Evolutionary conservation across 2,888 invertebrate species (phyloP).

Genomic region (Prenolepis imparis): DNA sequence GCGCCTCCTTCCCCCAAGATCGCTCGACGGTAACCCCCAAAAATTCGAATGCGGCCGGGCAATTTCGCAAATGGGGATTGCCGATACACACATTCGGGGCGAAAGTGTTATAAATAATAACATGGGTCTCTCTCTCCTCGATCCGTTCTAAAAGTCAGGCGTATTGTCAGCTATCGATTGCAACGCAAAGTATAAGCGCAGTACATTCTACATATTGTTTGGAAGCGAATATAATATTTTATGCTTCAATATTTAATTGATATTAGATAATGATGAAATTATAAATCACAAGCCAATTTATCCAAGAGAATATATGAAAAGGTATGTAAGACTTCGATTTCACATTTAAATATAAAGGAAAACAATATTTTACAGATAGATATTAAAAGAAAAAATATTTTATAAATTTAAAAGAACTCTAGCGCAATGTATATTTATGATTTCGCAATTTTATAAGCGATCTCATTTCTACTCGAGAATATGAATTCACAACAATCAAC

Average conservation of each 20-base stretch:
- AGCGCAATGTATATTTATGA: not conserved
- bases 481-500: conserved; percentile 35
- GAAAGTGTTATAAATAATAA: conserved; percentile 49
- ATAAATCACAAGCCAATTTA: not conserved
- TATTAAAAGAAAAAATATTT: not conserved
- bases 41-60: conserved; percentile 59
- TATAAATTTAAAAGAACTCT: not conserved
- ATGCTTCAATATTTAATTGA: not conserved
- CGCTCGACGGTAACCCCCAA: conserved; percentile 57
- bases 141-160: conserved; percentile 44
- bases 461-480: not conserved
- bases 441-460: not conserved
- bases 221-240: not conserved
- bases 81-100: conserved; percentile 66
- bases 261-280: not conserved
- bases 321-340: not conserved
- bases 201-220: not conserved
- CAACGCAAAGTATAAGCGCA: not conserved
- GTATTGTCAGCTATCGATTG: conserved; percentile 43
- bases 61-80: conserved; percentile 79
- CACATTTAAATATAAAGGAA: not conserved
- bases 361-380: not conserved
- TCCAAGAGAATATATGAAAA: not conserved
- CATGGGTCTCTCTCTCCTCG: conserved; percentile 2
- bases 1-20: conserved; percentile 64